phyloP scores from a whole-genome alignment of 2,113 vertebrate species.

The Thinocorus orbignyianus region DNA sequence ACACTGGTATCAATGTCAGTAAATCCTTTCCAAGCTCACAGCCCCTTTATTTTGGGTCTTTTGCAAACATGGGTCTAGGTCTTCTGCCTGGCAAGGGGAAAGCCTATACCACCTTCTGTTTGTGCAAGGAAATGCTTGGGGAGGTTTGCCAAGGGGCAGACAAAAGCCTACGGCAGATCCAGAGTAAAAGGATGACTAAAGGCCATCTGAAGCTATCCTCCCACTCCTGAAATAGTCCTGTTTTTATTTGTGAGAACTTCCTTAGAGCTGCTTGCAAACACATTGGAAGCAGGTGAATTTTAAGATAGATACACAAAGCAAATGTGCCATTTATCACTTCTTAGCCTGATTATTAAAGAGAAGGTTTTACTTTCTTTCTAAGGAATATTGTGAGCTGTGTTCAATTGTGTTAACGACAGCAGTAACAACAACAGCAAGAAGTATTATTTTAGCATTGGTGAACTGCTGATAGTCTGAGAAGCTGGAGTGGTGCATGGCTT shows the following conservation, averaged over 20 bases:
- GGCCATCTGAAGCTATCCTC: neutral
- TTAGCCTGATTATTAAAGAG: neutral
- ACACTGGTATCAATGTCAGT: neutral
- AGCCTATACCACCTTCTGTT: neutral
- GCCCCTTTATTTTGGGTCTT: neutral
- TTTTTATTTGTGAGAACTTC: neutral
- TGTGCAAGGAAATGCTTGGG: accelerated
- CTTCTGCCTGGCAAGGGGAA: neutral
- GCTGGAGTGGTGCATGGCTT: neutral
- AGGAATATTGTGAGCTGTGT: neutral
- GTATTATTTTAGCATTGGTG: neutral
- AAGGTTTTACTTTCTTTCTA: neutral
- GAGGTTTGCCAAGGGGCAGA: neutral
- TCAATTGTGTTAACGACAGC: neutral
- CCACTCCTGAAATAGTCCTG: neutral
- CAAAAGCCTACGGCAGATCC: neutral
- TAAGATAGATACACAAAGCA: neutral
- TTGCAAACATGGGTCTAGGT: neutral
- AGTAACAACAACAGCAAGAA: neutral
- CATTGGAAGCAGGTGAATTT: neutral
- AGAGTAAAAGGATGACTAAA: neutral
- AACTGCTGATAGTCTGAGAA: neutral
- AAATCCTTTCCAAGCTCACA: neutral
- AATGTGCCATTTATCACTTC: neutral
- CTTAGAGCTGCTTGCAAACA: neutral